Evolutionary conservation across 2,797 vertebrate species (phyloP), one percentile per base, ranked within the genome.

Genomic region (Microhierax caerulescens): DNA sequence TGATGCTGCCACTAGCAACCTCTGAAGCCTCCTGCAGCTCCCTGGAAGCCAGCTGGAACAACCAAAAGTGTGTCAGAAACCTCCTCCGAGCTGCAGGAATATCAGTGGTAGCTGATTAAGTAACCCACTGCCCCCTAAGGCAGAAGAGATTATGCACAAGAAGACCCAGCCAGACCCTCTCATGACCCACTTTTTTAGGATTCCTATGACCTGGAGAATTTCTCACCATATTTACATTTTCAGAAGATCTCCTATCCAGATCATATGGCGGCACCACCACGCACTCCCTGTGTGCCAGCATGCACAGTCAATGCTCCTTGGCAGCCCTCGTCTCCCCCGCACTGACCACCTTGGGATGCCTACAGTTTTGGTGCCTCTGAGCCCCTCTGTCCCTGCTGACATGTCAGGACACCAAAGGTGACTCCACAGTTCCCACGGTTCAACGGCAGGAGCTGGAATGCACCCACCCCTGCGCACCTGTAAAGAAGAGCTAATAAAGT

Each of bases 271-370:
- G 45, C 67, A 61, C 54, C 59, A 67, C 45, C 70, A 39, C 7
- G 3, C 18, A 9, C 39, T 41, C 23, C 41, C 47, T 15, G 37
- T 5, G 65, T 7, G 4, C 7, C 74, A 59, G 24, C n/a, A 47
- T 1, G 5, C 57, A 61, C 8, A 50, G 54, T 9, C 59, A 64
- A 15, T 0, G 0, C 61, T 34, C 32, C 68, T 39, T 54, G n/a
- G 45, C 74, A 64, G 85, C 47, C 32, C 25, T 18, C 7, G 10
- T 4, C 47, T 41, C 54, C 39, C 18, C 41, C 30, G n/a, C 25
- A 25, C 60, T 28, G 63, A 22, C 39, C 41, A 34, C 50, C 82
- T 18, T 2, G 32, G 47, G 22, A 72, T 5, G 16, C 0, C 11
- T 9, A 21, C 5, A 20, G 7, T 12, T 78, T 2, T n/a, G 16